phyloP scores from a whole-genome alignment of 2,888 invertebrate species.

The Tineola bisselliella region DNA sequence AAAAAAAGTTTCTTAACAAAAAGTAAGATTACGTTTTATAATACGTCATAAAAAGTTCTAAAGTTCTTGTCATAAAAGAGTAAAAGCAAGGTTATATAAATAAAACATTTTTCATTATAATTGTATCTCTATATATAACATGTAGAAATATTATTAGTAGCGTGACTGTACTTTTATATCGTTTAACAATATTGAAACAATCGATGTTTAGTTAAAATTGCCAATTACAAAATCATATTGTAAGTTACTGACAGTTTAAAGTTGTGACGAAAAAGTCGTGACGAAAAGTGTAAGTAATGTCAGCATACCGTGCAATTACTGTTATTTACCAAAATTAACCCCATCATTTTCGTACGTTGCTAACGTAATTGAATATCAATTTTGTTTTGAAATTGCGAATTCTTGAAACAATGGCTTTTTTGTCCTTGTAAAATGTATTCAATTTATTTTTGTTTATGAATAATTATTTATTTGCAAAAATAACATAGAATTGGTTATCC shows the following conservation, averaged over 20 bases:
- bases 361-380: conserved; percentile 50
- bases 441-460: no score
- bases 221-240: neutral
- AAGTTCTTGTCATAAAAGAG: neutral
- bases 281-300: conserved; percentile 36
- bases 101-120: neutral
- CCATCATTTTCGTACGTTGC: conserved; percentile 32
- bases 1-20: no score
- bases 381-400: conserved; percentile 23
- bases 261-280: conserved; percentile 36
- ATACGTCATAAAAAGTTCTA: no score
- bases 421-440: neutral
- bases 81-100: conserved; percentile 1
- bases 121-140: neutral
- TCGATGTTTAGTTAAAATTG: neutral
- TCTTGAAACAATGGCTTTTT: neutral
- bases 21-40: no score
- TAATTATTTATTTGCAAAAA: neutral
- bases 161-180: neutral
- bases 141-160: neutral
- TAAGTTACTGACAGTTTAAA: neutral
- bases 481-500: no score
- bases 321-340: conserved; percentile 38
- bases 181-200: neutral
- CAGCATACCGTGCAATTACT: conserved; percentile 29